These are phyloP conservation scores for Drosophila aldrichi DNA, from an alignment of 2,888 invertebrate species.

Conservation along the genomic window DNA sequence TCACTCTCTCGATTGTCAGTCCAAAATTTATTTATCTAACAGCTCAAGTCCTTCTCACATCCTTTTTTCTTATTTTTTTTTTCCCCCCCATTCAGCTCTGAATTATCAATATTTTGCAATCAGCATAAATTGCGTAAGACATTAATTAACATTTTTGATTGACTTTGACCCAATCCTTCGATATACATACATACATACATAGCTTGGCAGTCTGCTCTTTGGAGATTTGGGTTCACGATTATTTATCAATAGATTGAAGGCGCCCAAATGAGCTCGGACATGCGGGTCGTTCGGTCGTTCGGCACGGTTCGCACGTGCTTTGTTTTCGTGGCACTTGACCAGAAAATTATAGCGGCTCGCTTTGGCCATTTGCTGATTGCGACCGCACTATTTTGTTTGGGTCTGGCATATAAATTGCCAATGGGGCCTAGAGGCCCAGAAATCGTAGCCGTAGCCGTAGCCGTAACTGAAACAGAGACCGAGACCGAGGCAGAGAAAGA, in stretches of 20 bases:
- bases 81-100: neutral
- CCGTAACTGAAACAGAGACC: neutral
- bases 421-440: slow-evolving; percentile 7
- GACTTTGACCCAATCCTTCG: slow-evolving; percentile 16
- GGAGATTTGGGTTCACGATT: slow-evolving; percentile 21
- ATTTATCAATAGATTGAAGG: slow-evolving; percentile 34
- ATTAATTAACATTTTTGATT: slow-evolving; percentile 37
- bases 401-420: slow-evolving; percentile 50
- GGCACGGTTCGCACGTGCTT: slow-evolving; percentile 44
- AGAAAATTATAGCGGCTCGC: slow-evolving; percentile 36
- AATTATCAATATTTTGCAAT: slow-evolving; percentile 12
- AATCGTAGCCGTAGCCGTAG: neutral
- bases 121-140: slow-evolving; percentile 12
- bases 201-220: neutral
- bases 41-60: neutral
- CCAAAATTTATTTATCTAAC: neutral
- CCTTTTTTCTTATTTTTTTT: neutral
- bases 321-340: slow-evolving; percentile 40
- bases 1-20: neutral
- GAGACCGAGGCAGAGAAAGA: neutral
- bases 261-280: slow-evolving; percentile 33
- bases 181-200: slow-evolving; percentile 4
- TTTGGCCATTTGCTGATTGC: slow-evolving; percentile 72
- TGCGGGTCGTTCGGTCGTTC: neutral
- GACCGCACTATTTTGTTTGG: slow-evolving; percentile 46